phyloP scores from a whole-genome alignment of 2,888 invertebrate genomes.

The Drosophila siamana region DNA sequence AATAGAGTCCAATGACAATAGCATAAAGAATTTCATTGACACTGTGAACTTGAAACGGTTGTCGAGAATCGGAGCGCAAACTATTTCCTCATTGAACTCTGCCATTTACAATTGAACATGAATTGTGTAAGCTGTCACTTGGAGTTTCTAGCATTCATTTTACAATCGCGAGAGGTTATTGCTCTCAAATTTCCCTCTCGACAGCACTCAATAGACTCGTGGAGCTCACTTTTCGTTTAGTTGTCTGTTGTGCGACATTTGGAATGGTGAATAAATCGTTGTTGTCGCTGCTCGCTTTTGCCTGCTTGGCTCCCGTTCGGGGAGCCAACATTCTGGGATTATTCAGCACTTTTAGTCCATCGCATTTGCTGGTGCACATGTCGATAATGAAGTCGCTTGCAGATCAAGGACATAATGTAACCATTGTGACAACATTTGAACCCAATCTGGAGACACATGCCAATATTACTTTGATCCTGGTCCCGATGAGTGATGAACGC shows the following conservation, averaged over 20 bases:
- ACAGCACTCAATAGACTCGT: not conserved
- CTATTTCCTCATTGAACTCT: not conserved
- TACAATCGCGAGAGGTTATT: not conserved
- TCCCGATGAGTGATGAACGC: slow-evolving; percentile 50
- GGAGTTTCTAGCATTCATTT: not conserved
- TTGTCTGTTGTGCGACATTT: slow-evolving; percentile 17
- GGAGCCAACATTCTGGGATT: slow-evolving; percentile 79
- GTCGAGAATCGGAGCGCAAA: not conserved
- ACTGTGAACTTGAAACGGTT: not conserved
- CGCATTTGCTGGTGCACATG: slow-evolving; percentile 80
- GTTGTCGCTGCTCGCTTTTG: slow-evolving; percentile 10
- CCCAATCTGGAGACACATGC: slow-evolving; percentile 61
- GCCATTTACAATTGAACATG: not conserved
- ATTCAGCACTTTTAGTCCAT: slow-evolving; percentile 77
- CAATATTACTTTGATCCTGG: slow-evolving; percentile 68
- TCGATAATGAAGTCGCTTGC: slow-evolving; percentile 76
- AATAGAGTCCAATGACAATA: not conserved
- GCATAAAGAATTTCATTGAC: not conserved
- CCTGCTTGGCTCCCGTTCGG: slow-evolving; percentile 3
- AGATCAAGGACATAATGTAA: slow-evolving; percentile 81
- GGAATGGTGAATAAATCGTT: slow-evolving; percentile 14
- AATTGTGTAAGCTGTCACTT: not conserved
- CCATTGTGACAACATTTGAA: slow-evolving; percentile 65
- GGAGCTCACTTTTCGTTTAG: slow-evolving; percentile 8
- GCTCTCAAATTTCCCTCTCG: not conserved